These are phyloP conservation scores for Crax fasciolata DNA, from an alignment of 2,797 vertebrate genomes.

Conservation along the genomic window DNA sequence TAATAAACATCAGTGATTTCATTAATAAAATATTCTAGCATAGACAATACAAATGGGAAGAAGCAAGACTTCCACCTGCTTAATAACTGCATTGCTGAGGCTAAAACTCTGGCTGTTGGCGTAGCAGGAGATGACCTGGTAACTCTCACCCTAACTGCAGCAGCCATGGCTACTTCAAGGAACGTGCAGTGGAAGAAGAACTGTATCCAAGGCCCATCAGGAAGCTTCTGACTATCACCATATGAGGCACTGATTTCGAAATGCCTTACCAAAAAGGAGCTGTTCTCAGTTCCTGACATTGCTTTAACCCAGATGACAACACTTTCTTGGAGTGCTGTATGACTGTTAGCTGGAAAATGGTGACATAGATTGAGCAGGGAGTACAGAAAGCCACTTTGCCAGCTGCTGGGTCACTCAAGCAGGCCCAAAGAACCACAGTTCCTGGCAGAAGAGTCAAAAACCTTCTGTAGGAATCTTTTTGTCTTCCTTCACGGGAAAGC, in stretches of 20 bases:
- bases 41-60: background rate
- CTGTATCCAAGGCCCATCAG: background rate
- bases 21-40: conserved; percentile 69
- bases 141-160: background rate
- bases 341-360: conserved; percentile 4
- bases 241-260: conserved; percentile 49
- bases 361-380: background rate
- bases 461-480: conserved; percentile 6
- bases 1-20: conserved; percentile 74
- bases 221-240: background rate
- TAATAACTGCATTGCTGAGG: background rate
- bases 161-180: accelerated
- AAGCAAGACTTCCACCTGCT: conserved; percentile 51
- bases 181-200: accelerated
- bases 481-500: background rate
- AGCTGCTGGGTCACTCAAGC: background rate
- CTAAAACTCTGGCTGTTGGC: background rate
- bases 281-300: conserved; percentile 40
- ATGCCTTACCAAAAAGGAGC: conserved; percentile 9
- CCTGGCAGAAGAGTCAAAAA: conserved; percentile 8
- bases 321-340: conserved; percentile 5
- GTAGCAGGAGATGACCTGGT: background rate
- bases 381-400: background rate
- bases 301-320: conserved; percentile 49
- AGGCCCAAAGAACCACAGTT: background rate